Evolutionary conservation across 2,113 vertebrate species (phyloP).

Genomic region (Cyphomyrus discorhynchus): DNA sequence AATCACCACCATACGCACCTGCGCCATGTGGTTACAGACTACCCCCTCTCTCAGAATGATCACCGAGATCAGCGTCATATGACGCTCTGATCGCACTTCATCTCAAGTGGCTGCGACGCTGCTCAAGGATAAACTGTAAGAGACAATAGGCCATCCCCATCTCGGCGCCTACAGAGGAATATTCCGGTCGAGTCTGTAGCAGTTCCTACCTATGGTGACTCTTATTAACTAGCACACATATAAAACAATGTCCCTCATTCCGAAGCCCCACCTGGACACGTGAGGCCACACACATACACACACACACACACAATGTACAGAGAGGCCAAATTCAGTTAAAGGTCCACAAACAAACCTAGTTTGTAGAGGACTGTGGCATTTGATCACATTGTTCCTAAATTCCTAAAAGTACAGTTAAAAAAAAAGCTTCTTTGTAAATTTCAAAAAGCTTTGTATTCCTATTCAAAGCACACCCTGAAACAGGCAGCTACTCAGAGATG

Average conservation of each 20-base stretch:
- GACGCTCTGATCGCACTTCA: neutral
- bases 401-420: neutral
- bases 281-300: neutral
- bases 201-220: neutral
- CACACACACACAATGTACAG: neutral
- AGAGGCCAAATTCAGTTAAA: neutral
- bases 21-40: neutral
- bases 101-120: neutral
- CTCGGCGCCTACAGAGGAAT: neutral
- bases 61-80: neutral
- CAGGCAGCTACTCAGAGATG: neutral
- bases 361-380: neutral
- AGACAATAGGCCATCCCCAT: neutral
- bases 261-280: neutral
- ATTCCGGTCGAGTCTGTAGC: neutral
- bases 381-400: neutral
- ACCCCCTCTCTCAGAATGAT: neutral
- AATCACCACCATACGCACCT: neutral
- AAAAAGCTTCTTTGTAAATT: neutral
- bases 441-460: neutral
- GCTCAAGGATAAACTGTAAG: neutral
- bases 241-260: neutral
- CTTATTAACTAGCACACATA: neutral
- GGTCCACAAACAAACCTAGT: neutral
- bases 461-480: neutral